A percentile compares a stretch with the other conserved stretches of the same genome.
These are phyloP conservation scores for Chelon auratus DNA, from an alignment of 2,797 vertebrate species.

Conservation along the genomic window DNA sequence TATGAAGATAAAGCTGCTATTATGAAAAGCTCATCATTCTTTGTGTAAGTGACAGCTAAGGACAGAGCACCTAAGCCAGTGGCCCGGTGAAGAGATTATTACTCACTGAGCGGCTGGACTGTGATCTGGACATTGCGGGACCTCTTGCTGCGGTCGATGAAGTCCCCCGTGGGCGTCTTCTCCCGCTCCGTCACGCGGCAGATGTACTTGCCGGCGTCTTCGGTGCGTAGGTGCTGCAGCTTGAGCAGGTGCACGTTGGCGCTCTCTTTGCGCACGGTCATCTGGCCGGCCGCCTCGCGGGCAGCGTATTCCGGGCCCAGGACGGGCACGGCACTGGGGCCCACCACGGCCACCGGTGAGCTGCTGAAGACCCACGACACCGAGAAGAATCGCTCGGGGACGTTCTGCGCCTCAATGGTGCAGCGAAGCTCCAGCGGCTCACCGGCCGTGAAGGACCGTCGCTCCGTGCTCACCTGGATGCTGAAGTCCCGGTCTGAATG, in stretches of 20 bases:
- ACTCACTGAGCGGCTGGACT: conserved; percentile 93
- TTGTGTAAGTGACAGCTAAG: conserved; percentile 59
- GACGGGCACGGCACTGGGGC: conserved; percentile 91
- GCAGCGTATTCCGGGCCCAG: conserved; percentile 91
- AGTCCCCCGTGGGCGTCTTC: conserved; percentile 92
- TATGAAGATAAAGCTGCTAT: conserved; percentile 64
- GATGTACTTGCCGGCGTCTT: conserved; percentile 96
- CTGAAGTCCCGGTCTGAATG: conserved; percentile 93
- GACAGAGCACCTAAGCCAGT: conserved; percentile 34
- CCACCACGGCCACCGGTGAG: conserved; percentile 94
- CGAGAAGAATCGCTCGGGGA: conserved; percentile 94
- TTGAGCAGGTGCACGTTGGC: conserved; percentile 90
- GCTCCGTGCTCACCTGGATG: conserved; percentile 94
- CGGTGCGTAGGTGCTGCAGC: conserved; percentile 90
- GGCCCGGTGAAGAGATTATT: conserved; percentile 48
- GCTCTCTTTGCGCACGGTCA: conserved; percentile 93
- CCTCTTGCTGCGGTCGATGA: conserved; percentile 96
- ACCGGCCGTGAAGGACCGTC: conserved; percentile 92
- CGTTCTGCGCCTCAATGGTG: conserved; percentile 94
- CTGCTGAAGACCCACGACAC: conserved; percentile 99
- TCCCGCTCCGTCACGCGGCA: conserved; percentile 95
- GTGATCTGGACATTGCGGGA: conserved; percentile 96
- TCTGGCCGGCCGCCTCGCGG: conserved; percentile 90
- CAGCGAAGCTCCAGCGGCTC: conserved; percentile 95
- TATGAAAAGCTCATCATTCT: conserved; percentile 59